phyloP scores from a whole-genome alignment of 2,113 vertebrate species.

The Cynoglossus semilaevis region DNA sequence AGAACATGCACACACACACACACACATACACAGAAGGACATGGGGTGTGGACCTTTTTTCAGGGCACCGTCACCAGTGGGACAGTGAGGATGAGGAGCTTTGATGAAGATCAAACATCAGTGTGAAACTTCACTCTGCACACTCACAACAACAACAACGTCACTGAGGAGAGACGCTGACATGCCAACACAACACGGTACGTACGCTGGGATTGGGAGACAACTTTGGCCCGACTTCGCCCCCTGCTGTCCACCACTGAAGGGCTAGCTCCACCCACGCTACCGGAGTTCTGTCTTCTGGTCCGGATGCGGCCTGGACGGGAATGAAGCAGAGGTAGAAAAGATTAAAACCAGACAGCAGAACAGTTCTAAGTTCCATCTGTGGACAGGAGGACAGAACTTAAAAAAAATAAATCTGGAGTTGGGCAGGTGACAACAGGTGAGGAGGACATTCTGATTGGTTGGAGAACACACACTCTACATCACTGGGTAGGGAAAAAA shows the following conservation, averaged over 20 bases:
- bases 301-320: conserved; percentile 88
- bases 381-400: no score
- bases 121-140: neutral
- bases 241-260: conserved; percentile 85
- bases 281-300: conserved; percentile 90
- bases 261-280: conserved; percentile 81
- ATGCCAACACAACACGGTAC: conserved; percentile 41
- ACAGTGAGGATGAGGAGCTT: conserved; percentile 28
- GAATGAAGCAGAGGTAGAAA: neutral
- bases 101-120: conserved; percentile 36
- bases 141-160: neutral
- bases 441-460: no score
- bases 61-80: neutral
- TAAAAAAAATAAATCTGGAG: no score
- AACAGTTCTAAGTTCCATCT: neutral
- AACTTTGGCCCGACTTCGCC: conserved; percentile 95
- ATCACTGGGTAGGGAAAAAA: no score
- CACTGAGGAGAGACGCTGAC: neutral
- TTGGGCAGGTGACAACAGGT: no score
- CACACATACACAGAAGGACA: neutral
- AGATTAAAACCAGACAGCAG: neutral
- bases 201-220: conserved; percentile 98
- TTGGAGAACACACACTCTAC: no score
- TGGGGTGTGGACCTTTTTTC: conserved; percentile 3
- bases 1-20: conserved; percentile 5